A percentile compares a stretch with the other conserved stretches of the same genome.
phyloP scores from a whole-genome alignment of 1,140 invertebrate species.

The Dreissena polymorpha region DNA sequence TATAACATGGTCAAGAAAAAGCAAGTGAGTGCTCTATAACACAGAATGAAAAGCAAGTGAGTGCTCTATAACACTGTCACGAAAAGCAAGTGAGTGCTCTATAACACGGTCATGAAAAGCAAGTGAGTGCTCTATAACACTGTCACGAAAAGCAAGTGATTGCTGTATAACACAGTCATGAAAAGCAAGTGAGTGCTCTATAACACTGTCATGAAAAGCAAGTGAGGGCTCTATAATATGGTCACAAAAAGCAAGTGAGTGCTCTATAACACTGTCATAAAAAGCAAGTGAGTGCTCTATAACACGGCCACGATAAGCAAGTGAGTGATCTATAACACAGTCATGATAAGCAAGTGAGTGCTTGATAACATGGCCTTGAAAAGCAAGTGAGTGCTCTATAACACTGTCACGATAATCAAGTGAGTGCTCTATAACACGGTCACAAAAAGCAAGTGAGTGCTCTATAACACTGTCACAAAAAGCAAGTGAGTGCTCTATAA shows the following conservation, averaged over 20 bases:
- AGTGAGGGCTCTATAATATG: conserved; percentile 75
- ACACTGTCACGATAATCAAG: no score
- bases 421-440: conserved; percentile 90
- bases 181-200: conserved; percentile 85
- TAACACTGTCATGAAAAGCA: conserved; percentile 85
- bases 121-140: conserved; percentile 78
- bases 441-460: conserved; percentile 82
- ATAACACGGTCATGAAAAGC: conserved; percentile 87
- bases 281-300: conserved; percentile 85
- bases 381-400: conserved; percentile 77
- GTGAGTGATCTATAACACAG: no score
- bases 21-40: conserved; percentile 77
- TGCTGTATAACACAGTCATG: conserved; percentile 90
- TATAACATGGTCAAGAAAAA: conserved; percentile 89
- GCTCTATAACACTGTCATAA: conserved; percentile 90
- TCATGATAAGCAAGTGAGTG: no score
- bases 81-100: conserved; percentile 84
- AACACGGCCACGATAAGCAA: conserved; percentile 85
- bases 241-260: no score
- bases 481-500: conserved; percentile 77
- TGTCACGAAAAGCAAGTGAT: no score
- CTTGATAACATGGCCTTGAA: conserved; percentile 90
- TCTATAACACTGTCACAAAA: conserved; percentile 90
- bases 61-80: conserved; percentile 90
- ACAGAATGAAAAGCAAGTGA: no score